Evolutionary conservation across 2,797 vertebrate species (phyloP).

Genomic region (Choloepus didactylus): DNA sequence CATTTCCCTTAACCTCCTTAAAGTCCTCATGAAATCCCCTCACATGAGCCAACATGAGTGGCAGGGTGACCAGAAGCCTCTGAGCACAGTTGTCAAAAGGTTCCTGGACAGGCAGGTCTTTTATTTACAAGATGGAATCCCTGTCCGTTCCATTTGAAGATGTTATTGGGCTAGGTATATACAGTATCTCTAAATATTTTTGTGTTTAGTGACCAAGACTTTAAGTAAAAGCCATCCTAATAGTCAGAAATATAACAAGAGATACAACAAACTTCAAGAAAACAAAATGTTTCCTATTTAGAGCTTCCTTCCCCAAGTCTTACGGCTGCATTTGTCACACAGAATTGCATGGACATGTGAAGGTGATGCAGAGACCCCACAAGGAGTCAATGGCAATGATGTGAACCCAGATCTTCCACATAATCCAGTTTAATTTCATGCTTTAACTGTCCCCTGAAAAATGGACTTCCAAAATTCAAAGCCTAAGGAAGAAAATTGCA

Average conservation of each 20-base stretch:
- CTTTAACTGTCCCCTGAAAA: neutral
- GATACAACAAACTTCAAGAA: fast-evolving
- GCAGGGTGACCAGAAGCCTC: neutral
- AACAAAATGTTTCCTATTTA: neutral
- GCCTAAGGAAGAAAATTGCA: neutral
- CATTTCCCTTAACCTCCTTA: fast-evolving
- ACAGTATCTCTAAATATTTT: neutral
- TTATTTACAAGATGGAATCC: neutral
- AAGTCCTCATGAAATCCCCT: neutral
- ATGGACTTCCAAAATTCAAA: neutral
- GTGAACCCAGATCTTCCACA: neutral
- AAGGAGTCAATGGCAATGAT: neutral
- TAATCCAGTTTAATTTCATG: fast-evolving
- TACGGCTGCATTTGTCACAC: neutral
- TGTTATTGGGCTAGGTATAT: too few species aligned
- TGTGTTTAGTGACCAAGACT: neutral
- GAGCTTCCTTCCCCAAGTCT: too few species aligned
- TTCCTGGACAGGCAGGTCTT: neutral
- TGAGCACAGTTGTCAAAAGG: too few species aligned
- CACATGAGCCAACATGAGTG: fast-evolving
- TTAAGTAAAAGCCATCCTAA: neutral
- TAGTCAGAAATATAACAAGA: neutral
- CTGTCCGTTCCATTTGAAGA: fast-evolving
- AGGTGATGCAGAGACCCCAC: too few species aligned
- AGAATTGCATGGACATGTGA: fast-evolving